These are phyloP conservation scores for Boleophthalmus pectinirostris DNA, from an alignment of 2,113 vertebrate genomes.

Conservation along the genomic window DNA sequence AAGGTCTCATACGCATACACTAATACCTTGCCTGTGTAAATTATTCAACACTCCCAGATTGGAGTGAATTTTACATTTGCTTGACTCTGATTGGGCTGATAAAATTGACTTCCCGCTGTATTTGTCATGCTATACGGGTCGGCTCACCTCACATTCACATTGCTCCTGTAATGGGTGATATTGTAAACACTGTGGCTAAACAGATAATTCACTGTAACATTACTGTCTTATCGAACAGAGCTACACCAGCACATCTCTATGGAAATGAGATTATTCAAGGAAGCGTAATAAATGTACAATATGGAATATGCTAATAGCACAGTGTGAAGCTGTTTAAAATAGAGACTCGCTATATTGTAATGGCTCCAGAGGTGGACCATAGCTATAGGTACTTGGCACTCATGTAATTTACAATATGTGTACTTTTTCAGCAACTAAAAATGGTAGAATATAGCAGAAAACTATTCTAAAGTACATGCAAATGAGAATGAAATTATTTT, in stretches of 20 bases:
- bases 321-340: conserved; percentile 15
- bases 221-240: conserved; percentile 18
- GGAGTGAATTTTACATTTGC: neutral
- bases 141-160: conserved; percentile 21
- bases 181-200: conserved; percentile 18
- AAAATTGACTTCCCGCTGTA: conserved; percentile 7
- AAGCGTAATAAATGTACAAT: neutral
- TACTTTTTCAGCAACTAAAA: neutral
- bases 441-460: neutral
- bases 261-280: conserved; percentile 37
- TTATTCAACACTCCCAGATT: conserved; percentile 1
- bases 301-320: conserved; percentile 8
- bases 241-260: conserved; percentile 1
- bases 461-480: neutral
- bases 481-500: neutral
- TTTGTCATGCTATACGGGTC: conserved; percentile 1
- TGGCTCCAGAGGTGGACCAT: neutral
- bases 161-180: conserved; percentile 12
- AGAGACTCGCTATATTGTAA: conserved; percentile 7
- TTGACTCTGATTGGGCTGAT: conserved; percentile 9
- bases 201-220: conserved; percentile 19
- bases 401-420: conserved; percentile 2
- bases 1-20: neutral
- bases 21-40: neutral
- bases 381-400: neutral